Evolutionary conservation across 2,113 vertebrate genomes (phyloP).

Genomic region (Apus apus): DNA sequence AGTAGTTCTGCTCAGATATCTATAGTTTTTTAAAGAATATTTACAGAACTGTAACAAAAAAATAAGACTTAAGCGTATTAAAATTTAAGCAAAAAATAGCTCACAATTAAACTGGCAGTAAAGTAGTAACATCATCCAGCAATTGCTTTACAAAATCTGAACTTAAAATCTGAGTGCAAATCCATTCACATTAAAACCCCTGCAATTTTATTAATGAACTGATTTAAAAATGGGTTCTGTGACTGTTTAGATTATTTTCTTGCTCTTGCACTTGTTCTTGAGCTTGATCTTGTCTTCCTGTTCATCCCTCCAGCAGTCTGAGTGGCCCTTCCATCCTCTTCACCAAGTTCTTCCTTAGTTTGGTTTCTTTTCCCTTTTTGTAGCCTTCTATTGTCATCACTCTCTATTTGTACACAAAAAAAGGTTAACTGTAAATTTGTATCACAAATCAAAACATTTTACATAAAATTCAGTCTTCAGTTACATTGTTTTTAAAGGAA

Average conservation of each 20-base stretch:
- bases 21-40: background rate
- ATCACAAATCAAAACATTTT: background rate
- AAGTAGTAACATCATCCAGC: background rate
- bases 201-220: background rate
- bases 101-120: background rate
- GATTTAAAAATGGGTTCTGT: background rate
- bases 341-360: background rate
- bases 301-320: background rate
- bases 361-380: slow-evolving; percentile 31
- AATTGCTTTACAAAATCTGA: background rate
- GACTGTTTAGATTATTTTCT: background rate
- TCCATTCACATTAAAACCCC: background rate
- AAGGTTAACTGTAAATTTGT: background rate
- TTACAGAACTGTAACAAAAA: slow-evolving; percentile 18
- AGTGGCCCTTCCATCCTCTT: background rate
- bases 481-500: background rate
- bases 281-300: slow-evolving; percentile 38
- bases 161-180: background rate
- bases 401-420: slow-evolving; percentile 16
- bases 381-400: background rate
- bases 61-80: background rate
- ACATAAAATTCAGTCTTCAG: background rate
- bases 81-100: background rate
- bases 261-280: slow-evolving; percentile 26
- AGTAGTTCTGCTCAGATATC: background rate